Evolutionary conservation across 2,113 vertebrate genomes (phyloP), one percentile per base, ranked within the genome.

Genomic region (Rhipidura dahli): DNA sequence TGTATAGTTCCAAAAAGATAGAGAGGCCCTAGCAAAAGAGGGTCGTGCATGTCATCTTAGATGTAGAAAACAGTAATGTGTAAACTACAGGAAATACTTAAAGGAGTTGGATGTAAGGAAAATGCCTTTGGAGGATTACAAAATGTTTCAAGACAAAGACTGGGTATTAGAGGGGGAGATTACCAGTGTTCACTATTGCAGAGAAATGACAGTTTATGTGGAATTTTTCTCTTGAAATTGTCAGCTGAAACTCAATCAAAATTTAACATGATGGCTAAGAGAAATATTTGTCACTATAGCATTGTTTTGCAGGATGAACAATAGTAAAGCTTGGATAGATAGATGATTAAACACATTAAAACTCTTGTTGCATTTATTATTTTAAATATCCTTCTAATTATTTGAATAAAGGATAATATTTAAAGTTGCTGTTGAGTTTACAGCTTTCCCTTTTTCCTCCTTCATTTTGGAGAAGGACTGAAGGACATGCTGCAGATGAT

Each of bases 401-500:
- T 70, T 84, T 85, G n/a, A 82, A 79, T 84, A 78, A 96, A 87
- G 30, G 69, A 81, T 51, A 73, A n/a, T 35, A 63, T 80, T 81
- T 75, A 79, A 94, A 86, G 80, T 57, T 76, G 37, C 57, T 83
- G 31, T 79, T 63, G 27, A 90, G 77, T 82, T 89, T 78, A 68
- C 85, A 97, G 88, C 84, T 88, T 95, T 90, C 93, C 78, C 77
- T 95, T 95, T 94, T 88, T 65, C 76, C 69, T 54, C 59, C 80
- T 90, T 96, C 72, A 31, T 97, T 94, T 96, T 97, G 96, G 98
- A 97, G 96, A 98, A 99, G 99, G 98, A 93, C 98, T 99, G 94
- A 98, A 98, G 98, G 99, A 99, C 96, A 99, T 98, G 98, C 98
- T 99, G 97, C 98, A 98, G 92, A 99, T 99, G 99, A 99, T 99